A percentile compares a stretch with the other conserved stretches of the same genome.
phyloP scores from a whole-genome alignment of 2,113 vertebrate genomes.

The Rattus norvegicus region DNA sequence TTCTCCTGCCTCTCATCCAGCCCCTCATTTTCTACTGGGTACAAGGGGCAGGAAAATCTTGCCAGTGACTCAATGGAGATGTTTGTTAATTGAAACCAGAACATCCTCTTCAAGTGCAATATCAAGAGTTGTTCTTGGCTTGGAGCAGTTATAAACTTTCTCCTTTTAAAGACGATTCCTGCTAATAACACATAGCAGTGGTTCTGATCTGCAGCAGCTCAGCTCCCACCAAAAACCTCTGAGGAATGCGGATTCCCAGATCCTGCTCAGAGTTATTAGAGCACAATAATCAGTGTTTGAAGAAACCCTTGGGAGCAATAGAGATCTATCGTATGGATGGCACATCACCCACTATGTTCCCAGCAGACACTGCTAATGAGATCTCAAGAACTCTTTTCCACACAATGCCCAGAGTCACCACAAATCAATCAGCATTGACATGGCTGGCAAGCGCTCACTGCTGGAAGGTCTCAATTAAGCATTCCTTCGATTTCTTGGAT shows the following conservation, averaged over 20 bases:
- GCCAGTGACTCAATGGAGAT: neutral
- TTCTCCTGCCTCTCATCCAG: neutral
- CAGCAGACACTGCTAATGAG: neutral
- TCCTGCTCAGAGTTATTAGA: neutral
- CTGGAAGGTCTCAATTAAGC: slow-evolving; percentile 2
- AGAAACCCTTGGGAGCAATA: neutral
- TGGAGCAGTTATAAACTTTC: neutral
- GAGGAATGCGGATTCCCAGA: neutral
- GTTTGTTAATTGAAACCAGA: slow-evolving; percentile 56
- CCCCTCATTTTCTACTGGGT: neutral
- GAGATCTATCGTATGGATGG: neutral
- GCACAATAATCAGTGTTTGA: neutral
- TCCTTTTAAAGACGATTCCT: neutral
- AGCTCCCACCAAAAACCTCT: neutral
- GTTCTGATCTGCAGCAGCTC: neutral
- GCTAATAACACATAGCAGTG: neutral
- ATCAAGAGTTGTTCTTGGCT: neutral
- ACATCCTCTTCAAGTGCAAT: slow-evolving; percentile 16
- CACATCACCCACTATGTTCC: neutral
- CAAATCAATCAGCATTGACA: slow-evolving; percentile 17
- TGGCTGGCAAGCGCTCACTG: neutral
- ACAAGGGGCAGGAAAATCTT: neutral
- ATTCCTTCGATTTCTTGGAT: slow-evolving; percentile 22
- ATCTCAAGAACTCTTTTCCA: neutral
- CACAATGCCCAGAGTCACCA: neutral